These are phyloP conservation scores for Colius striatus DNA, from an alignment of 2,113 vertebrate genomes.

Conservation along the genomic window DNA sequence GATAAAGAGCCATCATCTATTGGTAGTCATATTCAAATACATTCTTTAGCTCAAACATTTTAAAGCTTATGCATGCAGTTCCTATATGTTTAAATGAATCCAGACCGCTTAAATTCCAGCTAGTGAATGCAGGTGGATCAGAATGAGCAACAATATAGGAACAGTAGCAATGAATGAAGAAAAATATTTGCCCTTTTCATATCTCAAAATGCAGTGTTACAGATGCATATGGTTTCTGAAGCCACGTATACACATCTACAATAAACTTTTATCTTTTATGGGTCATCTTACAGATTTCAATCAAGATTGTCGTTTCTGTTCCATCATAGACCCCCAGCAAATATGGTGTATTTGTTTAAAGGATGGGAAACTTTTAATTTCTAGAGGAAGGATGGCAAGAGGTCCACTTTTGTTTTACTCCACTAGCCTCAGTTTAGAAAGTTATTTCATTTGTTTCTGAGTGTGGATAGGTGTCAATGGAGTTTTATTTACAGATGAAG, in stretches of 20 bases:
- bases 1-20: conserved; percentile 67
- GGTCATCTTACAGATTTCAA: background rate
- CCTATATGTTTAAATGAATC: background rate
- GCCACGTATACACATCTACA: background rate
- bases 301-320: background rate
- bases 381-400: background rate
- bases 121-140: background rate
- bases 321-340: background rate
- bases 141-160: background rate
- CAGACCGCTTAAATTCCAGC: background rate
- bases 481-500: background rate
- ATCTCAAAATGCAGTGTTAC: background rate
- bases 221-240: background rate
- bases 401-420: background rate
- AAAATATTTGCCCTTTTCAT: background rate
- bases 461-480: background rate
- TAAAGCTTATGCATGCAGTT: background rate
- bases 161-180: background rate
- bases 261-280: background rate
- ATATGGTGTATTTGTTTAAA: background rate
- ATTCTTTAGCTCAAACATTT: conserved; percentile 32
- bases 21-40: conserved; percentile 49
- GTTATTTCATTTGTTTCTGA: background rate
- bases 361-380: background rate
- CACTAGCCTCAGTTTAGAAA: background rate